Base-by-base conservation (phyloP, 2,113 vertebrate genomes). In the Calidris pugnax region DNA sequence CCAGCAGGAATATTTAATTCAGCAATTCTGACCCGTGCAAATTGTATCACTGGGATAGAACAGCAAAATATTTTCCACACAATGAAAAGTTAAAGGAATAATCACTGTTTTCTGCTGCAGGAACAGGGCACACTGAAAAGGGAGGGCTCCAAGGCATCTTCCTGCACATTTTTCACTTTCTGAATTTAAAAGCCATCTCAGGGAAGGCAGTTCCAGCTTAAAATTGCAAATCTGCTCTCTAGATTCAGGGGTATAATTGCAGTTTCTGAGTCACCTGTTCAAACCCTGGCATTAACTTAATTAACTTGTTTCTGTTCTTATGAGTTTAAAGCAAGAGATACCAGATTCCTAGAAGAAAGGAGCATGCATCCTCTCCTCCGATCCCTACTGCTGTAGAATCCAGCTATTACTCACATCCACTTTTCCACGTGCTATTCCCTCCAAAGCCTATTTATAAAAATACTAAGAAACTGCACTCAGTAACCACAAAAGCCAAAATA, bases 91-190 rank as follows among this genome's bases (percentile, higher is more conserved):
- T 37, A 37, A 53, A 62, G 75, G 24, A 80, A 27, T 1, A 37
- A 14, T 1, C 41, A 8, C 55, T 14, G n/a, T 4, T 7, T 10
- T 37, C 71, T 57, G 67, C 80, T 19, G 6, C 17, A 26, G 90
- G 14, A 37, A 4, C 1, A 4, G 35, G 26, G 6, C 48, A 43
- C 47, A 0, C 35, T 0, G 28, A 32, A 30, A 4, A 47, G 13
- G 12, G 11, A 66, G 23, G 27, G 23, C 2, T 6, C 27, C 3
- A 1, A 43, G 47, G 47, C 37, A 79, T 0, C 33, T 1, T 14
- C 3, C 6, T 1, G 28, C n/a, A 55, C 18, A 0, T 2, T 4
- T 23, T 55, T 50, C 75, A 12, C 57, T 47, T 33, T 7, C 55
- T 27, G 11, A 32, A n/a, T 16, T n/a, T 8, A n/a, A 37, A 88